phyloP scores from a whole-genome alignment of 2,113 vertebrate genomes.

The Eptesicus fuscus region DNA sequence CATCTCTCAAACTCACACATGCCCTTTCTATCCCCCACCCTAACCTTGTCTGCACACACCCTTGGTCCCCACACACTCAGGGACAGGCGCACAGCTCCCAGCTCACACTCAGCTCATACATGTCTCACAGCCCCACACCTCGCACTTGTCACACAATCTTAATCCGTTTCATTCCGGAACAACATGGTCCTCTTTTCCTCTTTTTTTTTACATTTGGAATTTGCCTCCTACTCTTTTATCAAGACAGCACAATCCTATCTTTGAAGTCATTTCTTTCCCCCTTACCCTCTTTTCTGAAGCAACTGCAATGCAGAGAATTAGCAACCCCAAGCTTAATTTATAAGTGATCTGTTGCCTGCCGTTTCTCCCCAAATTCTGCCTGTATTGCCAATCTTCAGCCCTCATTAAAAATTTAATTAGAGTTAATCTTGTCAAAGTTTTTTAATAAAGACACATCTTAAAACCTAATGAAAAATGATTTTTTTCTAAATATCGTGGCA shows the following conservation, averaged over 20 bases:
- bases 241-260: conserved; percentile 66
- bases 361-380: neutral
- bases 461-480: conserved; percentile 55
- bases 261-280: conserved; percentile 65
- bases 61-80: conserved; percentile 27
- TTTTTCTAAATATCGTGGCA: neutral
- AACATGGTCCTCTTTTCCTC: conserved; percentile 57
- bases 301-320: neutral
- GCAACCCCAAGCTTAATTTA: neutral
- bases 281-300: neutral
- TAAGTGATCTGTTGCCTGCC: conserved; percentile 14
- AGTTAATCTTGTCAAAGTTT: conserved; percentile 61
- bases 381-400: conserved; percentile 38
- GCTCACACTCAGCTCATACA: conserved; percentile 65
- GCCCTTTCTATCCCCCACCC: conserved; percentile 11
- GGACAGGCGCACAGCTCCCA: conserved; percentile 1
- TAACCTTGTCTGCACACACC: conserved; percentile 43
- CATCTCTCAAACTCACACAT: conserved; percentile 9
- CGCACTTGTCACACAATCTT: conserved; percentile 72
- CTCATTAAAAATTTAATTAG: conserved; percentile 47
- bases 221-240: conserved; percentile 61
- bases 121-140: conserved; percentile 63
- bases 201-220: conserved; percentile 54
- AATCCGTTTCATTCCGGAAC: conserved; percentile 75
- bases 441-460: conserved; percentile 47